Percentiles rank a stretch among this genome's conserved stretches.
phyloP scores from a whole-genome alignment of 2,888 invertebrate genomes.

The Ganaspis brasiliensis region DNA sequence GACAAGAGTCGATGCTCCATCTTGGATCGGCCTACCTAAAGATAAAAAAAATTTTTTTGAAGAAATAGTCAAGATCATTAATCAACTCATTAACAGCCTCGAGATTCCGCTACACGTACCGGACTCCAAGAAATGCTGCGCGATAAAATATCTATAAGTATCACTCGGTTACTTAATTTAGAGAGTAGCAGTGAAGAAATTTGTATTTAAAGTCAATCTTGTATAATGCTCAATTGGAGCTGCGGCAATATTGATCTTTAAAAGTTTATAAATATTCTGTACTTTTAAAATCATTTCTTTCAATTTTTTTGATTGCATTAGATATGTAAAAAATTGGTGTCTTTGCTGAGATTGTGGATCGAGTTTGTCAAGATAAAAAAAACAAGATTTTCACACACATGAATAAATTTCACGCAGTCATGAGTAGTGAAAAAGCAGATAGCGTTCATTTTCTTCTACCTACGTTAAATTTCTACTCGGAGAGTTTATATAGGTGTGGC shows the following conservation, averaged over 20 bases:
- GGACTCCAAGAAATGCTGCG: constrained; percentile 44
- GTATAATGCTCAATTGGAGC: too few relatives aligned
- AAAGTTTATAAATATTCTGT: too few relatives aligned
- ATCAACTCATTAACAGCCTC: constrained; percentile 66
- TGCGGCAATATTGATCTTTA: too few relatives aligned
- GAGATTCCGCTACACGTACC: constrained; percentile 57
- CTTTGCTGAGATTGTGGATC: neutral
- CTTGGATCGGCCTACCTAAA: constrained; percentile 51
- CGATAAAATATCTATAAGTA: constrained; percentile 23
- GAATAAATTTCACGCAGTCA: constrained; percentile 36
- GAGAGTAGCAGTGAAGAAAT: too few relatives aligned
- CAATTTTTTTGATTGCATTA: too few relatives aligned
- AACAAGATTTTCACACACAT: neutral
- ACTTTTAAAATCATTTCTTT: too few relatives aligned
- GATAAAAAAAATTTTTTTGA: constrained; percentile 65
- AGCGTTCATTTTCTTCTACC: constrained; percentile 24
- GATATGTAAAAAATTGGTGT: too few relatives aligned
- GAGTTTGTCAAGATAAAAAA: neutral
- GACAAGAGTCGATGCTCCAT: constrained; percentile 54
- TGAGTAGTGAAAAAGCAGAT: constrained; percentile 10
- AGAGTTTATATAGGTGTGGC: constrained; percentile 28
- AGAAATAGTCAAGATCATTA: constrained; percentile 71
- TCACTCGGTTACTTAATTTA: constrained; percentile 22
- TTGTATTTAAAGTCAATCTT: too few relatives aligned
- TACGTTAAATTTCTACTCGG: constrained; percentile 33